These are phyloP conservation scores for Oligia latruncula DNA, from an alignment of 2,888 invertebrate genomes.

Conservation along the genomic window DNA sequence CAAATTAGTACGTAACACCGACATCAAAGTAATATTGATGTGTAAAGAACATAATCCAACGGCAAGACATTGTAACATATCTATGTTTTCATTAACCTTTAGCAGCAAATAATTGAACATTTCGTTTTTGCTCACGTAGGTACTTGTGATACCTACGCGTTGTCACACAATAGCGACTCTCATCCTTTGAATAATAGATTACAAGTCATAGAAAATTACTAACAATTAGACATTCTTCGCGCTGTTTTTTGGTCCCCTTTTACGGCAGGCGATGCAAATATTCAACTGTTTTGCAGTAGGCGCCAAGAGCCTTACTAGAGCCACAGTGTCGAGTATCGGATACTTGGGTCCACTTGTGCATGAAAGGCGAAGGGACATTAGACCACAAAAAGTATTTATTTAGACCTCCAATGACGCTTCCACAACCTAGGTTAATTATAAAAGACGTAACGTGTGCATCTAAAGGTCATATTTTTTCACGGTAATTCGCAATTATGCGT, in stretches of 20 bases:
- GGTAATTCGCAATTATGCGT: slow-evolving; percentile 80
- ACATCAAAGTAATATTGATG: slow-evolving; percentile 31
- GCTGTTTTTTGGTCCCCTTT: slow-evolving; percentile 38
- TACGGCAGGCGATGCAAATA: neutral
- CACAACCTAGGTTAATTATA: slow-evolving; percentile 72
- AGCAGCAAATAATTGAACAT: slow-evolving; percentile 48
- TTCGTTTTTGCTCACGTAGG: slow-evolving; percentile 54
- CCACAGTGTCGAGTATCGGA: neutral
- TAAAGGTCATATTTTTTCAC: slow-evolving; percentile 83
- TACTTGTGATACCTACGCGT: slow-evolving; percentile 25
- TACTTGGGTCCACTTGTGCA: neutral
- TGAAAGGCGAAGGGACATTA: slow-evolving; percentile 17
- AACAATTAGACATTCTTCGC: slow-evolving; percentile 60
- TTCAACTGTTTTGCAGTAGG: slow-evolving; percentile 6
- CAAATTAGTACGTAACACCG: slow-evolving; percentile 9
- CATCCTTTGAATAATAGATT: slow-evolving; percentile 64
- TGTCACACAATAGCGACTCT: slow-evolving; percentile 37
- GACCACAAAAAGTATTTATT: slow-evolving; percentile 46
- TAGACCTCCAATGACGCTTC: slow-evolving; percentile 63
- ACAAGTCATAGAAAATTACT: slow-evolving; percentile 62
- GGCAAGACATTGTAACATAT: slow-evolving; percentile 44
- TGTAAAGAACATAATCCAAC: slow-evolving; percentile 33
- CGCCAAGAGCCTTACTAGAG: neutral
- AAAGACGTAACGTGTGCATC: slow-evolving; percentile 74
- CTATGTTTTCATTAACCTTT: slow-evolving; percentile 57